A percentile compares a stretch with the other conserved stretches of the same genome.
phyloP scores from a whole-genome alignment of 2,797 vertebrate species.

The Rhynchotus rufescens region DNA sequence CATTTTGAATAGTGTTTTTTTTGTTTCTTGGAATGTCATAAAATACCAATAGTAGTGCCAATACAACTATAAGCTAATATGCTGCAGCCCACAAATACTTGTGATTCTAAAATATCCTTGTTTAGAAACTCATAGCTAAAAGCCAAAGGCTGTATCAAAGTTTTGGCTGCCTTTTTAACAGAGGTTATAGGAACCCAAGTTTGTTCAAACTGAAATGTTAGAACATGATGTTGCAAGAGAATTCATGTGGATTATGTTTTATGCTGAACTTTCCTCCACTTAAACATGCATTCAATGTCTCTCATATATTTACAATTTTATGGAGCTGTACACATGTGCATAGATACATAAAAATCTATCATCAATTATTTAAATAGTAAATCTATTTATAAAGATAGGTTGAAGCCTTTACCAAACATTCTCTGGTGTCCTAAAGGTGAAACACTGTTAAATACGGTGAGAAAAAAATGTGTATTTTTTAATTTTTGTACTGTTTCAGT shows the following conservation, averaged over 20 bases:
- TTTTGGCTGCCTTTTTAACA: constrained; percentile 4
- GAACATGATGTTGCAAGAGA: neutral
- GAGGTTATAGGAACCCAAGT: neutral
- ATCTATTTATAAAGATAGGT: neutral
- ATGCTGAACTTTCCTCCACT: neutral
- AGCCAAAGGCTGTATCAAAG: neutral
- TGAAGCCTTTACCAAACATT: neutral
- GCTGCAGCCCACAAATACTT: neutral
- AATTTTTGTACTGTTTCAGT: neutral
- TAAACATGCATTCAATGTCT: neutral
- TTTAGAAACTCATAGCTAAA: neutral
- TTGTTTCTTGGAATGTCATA: neutral
- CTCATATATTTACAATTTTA: neutral
- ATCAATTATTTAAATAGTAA: neutral
- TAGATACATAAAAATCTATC: neutral
- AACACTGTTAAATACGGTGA: neutral
- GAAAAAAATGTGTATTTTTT: neutral
- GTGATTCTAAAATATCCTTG: neutral
- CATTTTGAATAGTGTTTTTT: neutral
- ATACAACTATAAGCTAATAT: neutral
- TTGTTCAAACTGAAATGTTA: neutral
- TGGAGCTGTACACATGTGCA: rapidly evolving
- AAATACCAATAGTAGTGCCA: neutral
- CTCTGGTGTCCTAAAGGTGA: neutral
- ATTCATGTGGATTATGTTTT: neutral